Evolutionary conservation across 2,888 invertebrate species (phyloP).

Genomic region (Hipparchia semele): DNA sequence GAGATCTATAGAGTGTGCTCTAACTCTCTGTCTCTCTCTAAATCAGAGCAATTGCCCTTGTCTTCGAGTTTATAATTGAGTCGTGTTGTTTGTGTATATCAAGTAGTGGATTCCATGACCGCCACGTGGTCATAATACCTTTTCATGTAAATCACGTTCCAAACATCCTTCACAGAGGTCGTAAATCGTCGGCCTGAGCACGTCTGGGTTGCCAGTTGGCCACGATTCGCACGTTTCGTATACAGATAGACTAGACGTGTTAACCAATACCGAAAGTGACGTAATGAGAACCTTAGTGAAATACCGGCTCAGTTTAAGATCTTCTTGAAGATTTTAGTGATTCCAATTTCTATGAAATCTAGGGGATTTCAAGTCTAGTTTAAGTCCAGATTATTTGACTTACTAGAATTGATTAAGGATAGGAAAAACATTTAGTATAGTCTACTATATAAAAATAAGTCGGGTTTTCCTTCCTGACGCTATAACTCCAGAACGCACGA

Average conservation of each 20-base stretch:
- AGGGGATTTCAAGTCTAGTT: background rate
- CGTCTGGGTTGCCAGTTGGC: background rate
- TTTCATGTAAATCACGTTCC: constrained; percentile 16
- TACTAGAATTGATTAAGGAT: no score
- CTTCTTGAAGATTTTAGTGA: background rate
- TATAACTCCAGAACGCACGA: no score
- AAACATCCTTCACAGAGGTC: constrained; percentile 20
- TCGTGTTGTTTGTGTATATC: no score
- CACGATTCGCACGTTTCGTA: background rate
- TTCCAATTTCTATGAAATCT: background rate
- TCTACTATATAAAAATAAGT: no score
- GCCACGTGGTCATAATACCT: background rate
- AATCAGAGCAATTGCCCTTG: no score
- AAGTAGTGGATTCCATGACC: no score
- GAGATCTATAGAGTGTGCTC: no score
- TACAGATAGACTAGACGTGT: background rate
- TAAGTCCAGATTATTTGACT: no score
- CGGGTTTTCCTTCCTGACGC: no score
- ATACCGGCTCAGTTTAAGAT: background rate
- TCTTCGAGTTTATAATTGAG: no score
- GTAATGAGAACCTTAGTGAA: background rate
- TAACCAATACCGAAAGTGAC: constrained; percentile 8
- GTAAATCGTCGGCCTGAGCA: constrained; percentile 9
- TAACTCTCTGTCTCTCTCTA: no score
- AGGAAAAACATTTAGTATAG: no score